Evolutionary conservation across 1,140 invertebrate species (phyloP), one percentile per base, ranked within the genome.

Genomic region (Trichomalopsis sarcophagae): DNA sequence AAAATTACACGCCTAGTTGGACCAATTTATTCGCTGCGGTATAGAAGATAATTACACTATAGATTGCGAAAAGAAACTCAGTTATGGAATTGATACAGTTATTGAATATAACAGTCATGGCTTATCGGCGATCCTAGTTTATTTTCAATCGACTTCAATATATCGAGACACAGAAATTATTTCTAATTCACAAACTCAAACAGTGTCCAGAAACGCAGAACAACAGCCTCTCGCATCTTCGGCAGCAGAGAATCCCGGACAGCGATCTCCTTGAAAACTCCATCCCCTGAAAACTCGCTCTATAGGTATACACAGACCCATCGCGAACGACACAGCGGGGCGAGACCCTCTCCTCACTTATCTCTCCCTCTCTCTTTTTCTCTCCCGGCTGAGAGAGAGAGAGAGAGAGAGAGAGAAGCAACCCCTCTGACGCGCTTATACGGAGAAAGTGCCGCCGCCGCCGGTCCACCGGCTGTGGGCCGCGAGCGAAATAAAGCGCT

Each of bases 401-500:
- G 27, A 27, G 27, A 27, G 27, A 27, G 27, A 27, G 66, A n/a
- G 66, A 27, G 21, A 62, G 23, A 30, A 5, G 21, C 7, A 71
- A 89, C 89, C 88, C 89, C 88, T 87, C 47, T 79, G 27, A 50
- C 23, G n/a, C n/a, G 30, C 44, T n/a, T 76, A 44, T 44, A 44
- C 17, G 4, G 55, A 62, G 55, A 62, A 62, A 62, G 55, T 62
- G 55, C 55, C 40, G 40, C 40, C 40, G 50, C 76, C 33, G 68
- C 40, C 66, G 87, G 86, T 89, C 87, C 86, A 87, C 86, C 84
- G 86, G 71, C 87, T 86, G 87, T 82, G 90, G 91, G 90, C 91
- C 89, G 84, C 87, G 88, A 90, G 90, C 90, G 73, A 89, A 88
- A 85, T 81, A 90, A 90, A 90, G 90, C 89, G 89, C 91, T 92